Base-by-base conservation (phyloP, 2,113 vertebrate species). In the Nyctereutes procyonoides region DNA sequence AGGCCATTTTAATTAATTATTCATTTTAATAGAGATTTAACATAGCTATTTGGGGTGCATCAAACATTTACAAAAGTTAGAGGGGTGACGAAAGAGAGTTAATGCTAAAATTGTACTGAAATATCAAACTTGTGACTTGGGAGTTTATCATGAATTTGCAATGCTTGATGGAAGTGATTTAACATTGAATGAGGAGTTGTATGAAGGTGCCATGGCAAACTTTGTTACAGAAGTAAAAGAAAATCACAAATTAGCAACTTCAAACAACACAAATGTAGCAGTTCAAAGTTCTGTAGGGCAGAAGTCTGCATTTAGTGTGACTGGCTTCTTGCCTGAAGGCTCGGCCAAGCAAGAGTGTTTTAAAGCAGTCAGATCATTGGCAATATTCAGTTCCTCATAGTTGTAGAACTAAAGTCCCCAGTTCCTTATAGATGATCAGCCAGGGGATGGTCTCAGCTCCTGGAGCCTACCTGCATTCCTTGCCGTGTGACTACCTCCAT, bases 11-110 rank as follows among this genome's bases (percentile, higher is more conserved):
- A 55, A 26, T 73, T 79, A 35, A 24, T 79, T 62, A 63, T 71
- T 87, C 65, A 81, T 63, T 92, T 73, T 20, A 81, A 92, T 60
- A 53, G 69, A 56, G 8, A 69, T 86, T 79, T 86, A 90, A 87
- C 30, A 56, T 48, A 51, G 28, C 38, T 71, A 30, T n/a, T 92
- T 65, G 9, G 38, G 69, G 88, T 4, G 69, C 32, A 15, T 88
- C 43, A 55, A 7, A 67, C 8, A 83, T 92, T 67, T 92, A 43
- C 28, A 53, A 30, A 95, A 88, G 12, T 38, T 81, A 91, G 6
- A 92, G 28, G 15, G 20, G 7, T 62, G 6, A 5, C 69, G 5
- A 77, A 92, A 88, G 58, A 88, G 2, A 88, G 69, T 88, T 58
- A 74, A 74, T 60, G 83, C 38, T 69, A 77, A 88, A 35, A 55